Percentiles rank a stretch among this genome's conserved stretches.
phyloP scores from a whole-genome alignment of 2,888 invertebrate species.

The Protodeltote pygarga region DNA sequence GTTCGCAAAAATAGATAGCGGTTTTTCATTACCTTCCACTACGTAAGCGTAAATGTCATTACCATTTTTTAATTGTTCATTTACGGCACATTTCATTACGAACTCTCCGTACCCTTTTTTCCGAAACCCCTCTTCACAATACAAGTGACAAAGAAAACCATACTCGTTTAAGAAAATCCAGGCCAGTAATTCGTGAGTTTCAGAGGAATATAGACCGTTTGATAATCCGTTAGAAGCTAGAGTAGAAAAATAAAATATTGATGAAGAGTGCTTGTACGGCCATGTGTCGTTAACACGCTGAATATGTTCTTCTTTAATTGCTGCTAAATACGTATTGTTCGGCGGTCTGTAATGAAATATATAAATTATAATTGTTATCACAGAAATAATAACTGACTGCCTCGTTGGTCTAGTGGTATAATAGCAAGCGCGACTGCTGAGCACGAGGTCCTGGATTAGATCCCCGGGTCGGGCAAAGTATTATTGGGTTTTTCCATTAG shows the following conservation, averaged over 20 bases:
- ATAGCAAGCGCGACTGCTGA: too few relatives aligned
- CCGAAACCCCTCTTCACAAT: slow-evolving; percentile 44
- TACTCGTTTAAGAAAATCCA: slow-evolving; percentile 55
- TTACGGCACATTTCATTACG: slow-evolving; percentile 42
- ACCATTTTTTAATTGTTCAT: slow-evolving; percentile 40
- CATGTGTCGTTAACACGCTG: slow-evolving; percentile 43
- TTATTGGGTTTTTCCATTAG: too few relatives aligned
- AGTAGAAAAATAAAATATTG: slow-evolving; percentile 37
- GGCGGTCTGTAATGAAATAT: slow-evolving; percentile 29
- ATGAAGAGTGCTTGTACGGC: slow-evolving; percentile 33
- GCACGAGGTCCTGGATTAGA: too few relatives aligned
- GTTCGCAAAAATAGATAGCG: slow-evolving; percentile 39
- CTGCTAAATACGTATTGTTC: slow-evolving; percentile 36
- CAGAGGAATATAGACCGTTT: slow-evolving; percentile 45
- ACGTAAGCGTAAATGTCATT: slow-evolving; percentile 47
- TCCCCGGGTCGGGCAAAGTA: too few relatives aligned
- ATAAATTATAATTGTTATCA: not conserved
- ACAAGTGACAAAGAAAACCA: slow-evolving; percentile 47
- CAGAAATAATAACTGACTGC: too few relatives aligned
- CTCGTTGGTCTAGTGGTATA: too few relatives aligned
- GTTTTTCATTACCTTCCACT: slow-evolving; percentile 44
- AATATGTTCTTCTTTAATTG: slow-evolving; percentile 40
- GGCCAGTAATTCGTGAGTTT: slow-evolving; percentile 38
- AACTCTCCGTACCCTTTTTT: slow-evolving; percentile 48
- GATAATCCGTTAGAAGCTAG: slow-evolving; percentile 39